Evolutionary conservation across 2,113 vertebrate genomes (phyloP), one percentile per base, ranked within the genome.

Genomic region (Stigmatopora nigra): DNA sequence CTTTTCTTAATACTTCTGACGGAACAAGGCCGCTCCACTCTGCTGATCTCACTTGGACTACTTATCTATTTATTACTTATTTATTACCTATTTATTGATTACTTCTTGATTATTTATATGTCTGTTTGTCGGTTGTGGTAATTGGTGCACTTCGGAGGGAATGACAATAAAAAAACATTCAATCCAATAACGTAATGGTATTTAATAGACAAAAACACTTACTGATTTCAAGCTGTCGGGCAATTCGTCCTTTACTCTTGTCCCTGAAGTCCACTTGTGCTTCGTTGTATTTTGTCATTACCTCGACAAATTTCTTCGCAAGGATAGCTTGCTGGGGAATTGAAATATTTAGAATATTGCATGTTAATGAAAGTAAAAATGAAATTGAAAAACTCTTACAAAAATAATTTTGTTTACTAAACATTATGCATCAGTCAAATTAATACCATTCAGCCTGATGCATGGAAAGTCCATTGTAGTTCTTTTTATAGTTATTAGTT

Each of bases 271-370:
- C 95, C 69, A 98, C 94, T 79, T 98, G 96, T 0, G 96, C 94
- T 87, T 98, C 95, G 0, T 98, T 98, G 89, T 98, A 97, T 79
- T 93, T 95, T 61, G 96, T 98, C 96, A 98, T 98, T 62, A 98
- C 96, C 1, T 98, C 95, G 59, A 98, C 96, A 72, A 98, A 98
- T 85, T 96, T 98, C 77, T 95, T 93, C 68, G 96, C 96, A 64
- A 98, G 91, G 48, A 98, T 94, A 0, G 93, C 93, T 84, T 96
- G 94, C 94, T 97, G 84, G 70, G 67, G 63, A 45, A 45, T 19
- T 45, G 20, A 14, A 12, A 22, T 14, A 44, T 13, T 7, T 14
- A 53, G n/a, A 53, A 13, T 6, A 31, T 56, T 16, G 20, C 7
- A 7, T 56, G 25, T 56, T 22, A 56, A 14, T 31, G 22, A 7